Evolutionary conservation across 2,888 invertebrate genomes (phyloP), one percentile per base, ranked within the genome.

Genomic region (Pollenia angustigena): DNA sequence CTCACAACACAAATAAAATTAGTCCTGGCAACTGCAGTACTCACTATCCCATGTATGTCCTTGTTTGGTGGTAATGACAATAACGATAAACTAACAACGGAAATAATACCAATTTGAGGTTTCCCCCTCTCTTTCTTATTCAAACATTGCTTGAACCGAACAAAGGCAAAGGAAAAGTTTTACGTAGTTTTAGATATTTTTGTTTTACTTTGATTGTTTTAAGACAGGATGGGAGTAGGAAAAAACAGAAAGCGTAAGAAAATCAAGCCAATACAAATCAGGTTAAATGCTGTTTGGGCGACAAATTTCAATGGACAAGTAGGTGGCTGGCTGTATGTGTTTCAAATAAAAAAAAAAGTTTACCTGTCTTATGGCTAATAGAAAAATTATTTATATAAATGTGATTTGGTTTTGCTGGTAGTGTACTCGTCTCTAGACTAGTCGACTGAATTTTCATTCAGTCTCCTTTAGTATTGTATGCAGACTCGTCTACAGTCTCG

Each of bases 91-190:
- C 56, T 76, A 42, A 52, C 48, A 64, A 62, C 62, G 83, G 56
- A 78, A 64, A 78, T 83, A 78, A 78, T 71, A 66, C 71, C 76
- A 78, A 83, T 71, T 71, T 64, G 11, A 50, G 18, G 14, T 64
- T 46, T 46, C n/a, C 44, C 40, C 11, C 11, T n/a, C 7, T 9
- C 14, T 14, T 48, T 69, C 0, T 60, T 52, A 16, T 52, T 42
- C 11, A 10, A 32, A 4, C n/a, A 12, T 52, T 23, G 12, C 16
- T 54, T 62, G 23, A 56, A 44, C 46, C 16, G 46, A 8, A 66
- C n/a, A 40, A 50, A 2, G 11, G 42, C 18, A 42, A 32, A 50
- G 42, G 7, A 62, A 62, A 78, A 14, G 40, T 68, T 78, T 12
- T 32, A 18, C 12, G n/a, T 14, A 2, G n/a, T 50, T 11, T 44